These are phyloP conservation scores for Phasianus colchicus DNA, from an alignment of 2,113 vertebrate species.

Conservation along the genomic window DNA sequence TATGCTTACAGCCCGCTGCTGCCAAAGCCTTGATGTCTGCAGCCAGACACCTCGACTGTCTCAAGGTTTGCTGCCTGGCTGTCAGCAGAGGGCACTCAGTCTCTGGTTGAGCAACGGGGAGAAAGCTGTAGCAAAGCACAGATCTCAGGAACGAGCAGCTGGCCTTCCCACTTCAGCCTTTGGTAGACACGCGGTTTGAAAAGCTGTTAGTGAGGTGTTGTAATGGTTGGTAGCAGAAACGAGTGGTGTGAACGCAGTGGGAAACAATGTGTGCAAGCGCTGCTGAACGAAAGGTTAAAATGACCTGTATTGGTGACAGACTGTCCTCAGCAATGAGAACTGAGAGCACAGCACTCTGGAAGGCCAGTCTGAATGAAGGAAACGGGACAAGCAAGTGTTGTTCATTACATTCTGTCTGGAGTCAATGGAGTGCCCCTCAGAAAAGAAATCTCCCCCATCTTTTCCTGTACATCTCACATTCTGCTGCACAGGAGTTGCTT, in stretches of 20 bases:
- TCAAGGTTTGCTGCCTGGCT: not conserved
- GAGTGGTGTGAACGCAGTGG: not conserved
- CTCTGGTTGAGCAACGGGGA: not conserved
- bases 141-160: not conserved
- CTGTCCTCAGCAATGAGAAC: not conserved
- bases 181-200: not conserved
- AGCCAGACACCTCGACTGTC: too few species aligned
- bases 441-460: not conserved
- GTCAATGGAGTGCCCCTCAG: not conserved
- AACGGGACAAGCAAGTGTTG: too few species aligned
- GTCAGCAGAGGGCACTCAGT: not conserved
- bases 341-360: not conserved
- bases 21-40: not conserved
- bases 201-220: not conserved
- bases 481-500: not conserved
- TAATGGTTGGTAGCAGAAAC: not conserved
- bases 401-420: not conserved
- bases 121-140: not conserved
- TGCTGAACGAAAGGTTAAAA: not conserved
- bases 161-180: not conserved
- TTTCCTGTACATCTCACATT: not conserved
- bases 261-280: not conserved
- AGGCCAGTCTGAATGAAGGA: not conserved
- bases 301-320: not conserved
- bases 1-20: fast-evolving